Conservation (phyloP, 2,797 vertebrate genomes). For the Spatula clypeata region DNA sequence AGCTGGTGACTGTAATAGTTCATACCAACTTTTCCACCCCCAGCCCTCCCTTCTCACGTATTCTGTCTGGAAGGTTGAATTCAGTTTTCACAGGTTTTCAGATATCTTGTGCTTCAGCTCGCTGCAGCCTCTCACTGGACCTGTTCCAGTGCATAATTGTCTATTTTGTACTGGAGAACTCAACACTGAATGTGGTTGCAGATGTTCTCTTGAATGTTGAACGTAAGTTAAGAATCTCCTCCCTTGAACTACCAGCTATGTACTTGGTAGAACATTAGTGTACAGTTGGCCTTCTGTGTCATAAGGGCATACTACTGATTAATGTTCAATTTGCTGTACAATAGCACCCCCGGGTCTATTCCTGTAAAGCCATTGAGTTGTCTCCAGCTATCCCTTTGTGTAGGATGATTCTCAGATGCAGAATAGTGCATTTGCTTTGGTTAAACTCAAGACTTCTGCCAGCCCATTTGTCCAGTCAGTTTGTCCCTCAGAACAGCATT, state of each 20-base stretch:
- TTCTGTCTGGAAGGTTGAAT: not conserved
- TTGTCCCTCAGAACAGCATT: not conserved
- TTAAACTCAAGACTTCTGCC: not conserved
- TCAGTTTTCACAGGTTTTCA: not conserved
- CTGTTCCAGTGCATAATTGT: not conserved
- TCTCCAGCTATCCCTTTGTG: not conserved
- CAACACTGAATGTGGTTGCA: rapidly evolving
- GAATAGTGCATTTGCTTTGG: not conserved
- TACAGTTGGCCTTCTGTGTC: not conserved
- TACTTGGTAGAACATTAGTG: not conserved
- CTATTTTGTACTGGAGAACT: not conserved
- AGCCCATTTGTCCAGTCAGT: not conserved
- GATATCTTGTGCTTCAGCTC: not conserved
- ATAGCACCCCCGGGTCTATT: not conserved
- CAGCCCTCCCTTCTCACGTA: not conserved
- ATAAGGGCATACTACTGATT: not conserved
- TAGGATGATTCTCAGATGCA: not conserved
- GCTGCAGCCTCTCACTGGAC: not conserved
- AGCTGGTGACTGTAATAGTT: not conserved
- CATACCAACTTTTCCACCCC: not conserved
- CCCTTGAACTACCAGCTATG: not conserved
- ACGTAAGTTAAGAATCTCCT: not conserved
- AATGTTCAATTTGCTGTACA: not conserved
- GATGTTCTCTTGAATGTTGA: not conserved
- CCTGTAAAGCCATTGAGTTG: not conserved